phyloP scores from a whole-genome alignment of 2,797 vertebrate genomes.

The Momotus momota region DNA sequence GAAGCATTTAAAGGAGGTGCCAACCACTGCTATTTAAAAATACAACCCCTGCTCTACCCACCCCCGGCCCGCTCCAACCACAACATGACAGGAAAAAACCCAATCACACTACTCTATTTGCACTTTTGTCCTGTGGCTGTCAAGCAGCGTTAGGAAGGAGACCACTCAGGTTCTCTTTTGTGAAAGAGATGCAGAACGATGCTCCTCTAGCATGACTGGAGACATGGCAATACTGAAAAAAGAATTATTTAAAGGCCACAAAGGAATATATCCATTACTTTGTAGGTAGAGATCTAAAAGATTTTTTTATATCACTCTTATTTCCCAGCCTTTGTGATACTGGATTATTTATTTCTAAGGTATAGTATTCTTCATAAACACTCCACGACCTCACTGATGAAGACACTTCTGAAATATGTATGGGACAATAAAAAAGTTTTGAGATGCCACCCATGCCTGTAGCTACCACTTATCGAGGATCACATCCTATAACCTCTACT shows the following conservation, averaged over 20 bases:
- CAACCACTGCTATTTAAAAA: constrained; percentile 24
- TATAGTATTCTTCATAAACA: not conserved
- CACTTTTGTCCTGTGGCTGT: not conserved
- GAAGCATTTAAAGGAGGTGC: constrained; percentile 48
- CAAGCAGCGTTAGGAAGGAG: not conserved
- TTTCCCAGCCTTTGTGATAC: not conserved
- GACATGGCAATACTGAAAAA: not conserved
- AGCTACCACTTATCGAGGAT: not conserved
- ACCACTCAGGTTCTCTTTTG: not conserved
- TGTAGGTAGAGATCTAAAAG: not conserved
- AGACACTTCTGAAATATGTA: not conserved
- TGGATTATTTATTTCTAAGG: not conserved
- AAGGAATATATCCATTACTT: not conserved
- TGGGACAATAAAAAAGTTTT: not conserved
- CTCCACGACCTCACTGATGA: not conserved
- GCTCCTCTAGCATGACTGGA: not conserved
- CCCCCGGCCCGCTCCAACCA: not conserved
- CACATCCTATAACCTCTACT: not conserved
- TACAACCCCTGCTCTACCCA: not conserved
- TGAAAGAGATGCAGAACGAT: accelerated
- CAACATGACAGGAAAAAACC: not conserved
- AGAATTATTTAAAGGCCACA: not conserved
- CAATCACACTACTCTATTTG: not conserved
- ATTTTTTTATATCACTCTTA: not conserved
- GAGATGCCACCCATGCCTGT: not conserved